phyloP scores from a whole-genome alignment of 2,888 invertebrate species.

The Caenorhabditis sp. region DNA sequence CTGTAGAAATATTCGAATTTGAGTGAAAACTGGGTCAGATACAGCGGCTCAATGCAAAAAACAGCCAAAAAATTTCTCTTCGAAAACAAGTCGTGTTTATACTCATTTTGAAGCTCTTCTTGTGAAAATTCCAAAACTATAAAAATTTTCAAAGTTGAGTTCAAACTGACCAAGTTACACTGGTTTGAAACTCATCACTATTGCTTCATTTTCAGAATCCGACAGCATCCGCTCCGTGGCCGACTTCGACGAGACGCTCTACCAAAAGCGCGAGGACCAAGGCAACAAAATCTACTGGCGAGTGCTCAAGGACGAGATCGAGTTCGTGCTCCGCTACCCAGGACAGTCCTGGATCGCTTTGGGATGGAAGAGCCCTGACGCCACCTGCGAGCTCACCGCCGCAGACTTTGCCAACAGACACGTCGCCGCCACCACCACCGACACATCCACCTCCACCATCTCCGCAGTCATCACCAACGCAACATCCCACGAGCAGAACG shows the following conservation, averaged over 20 bases:
- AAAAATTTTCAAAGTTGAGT: no score
- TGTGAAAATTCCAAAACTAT: no score
- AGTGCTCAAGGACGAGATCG: conserved; percentile 88
- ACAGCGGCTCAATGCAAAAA: background rate
- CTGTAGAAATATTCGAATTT: background rate
- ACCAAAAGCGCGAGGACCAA: conserved; percentile 85
- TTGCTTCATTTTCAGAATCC: conserved; percentile 44
- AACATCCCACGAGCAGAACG: conserved; percentile 52
- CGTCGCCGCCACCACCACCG: conserved; percentile 4
- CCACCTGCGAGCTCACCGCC: conserved; percentile 59
- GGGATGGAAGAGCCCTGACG: conserved; percentile 91
- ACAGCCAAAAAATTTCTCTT: no score
- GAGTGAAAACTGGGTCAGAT: background rate
- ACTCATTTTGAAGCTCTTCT: no score
- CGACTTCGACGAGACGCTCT: conserved; percentile 74
- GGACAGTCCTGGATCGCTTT: conserved; percentile 92
- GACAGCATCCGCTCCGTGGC: conserved; percentile 66
- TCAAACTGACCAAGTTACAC: no score
- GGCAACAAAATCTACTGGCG: conserved; percentile 91
- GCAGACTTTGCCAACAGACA: conserved; percentile 48
- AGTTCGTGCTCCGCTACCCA: conserved; percentile 92
- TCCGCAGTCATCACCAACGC: conserved; percentile 55
- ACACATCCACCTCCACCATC: conserved; percentile 33
- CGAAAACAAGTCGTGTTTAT: no score
- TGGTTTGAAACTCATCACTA: no score